Percentiles rank a stretch among this genome's conserved stretches.
These are phyloP conservation scores for Limnodromus scolopaceus DNA, from an alignment of 2,797 vertebrate species.

Conservation along the genomic window DNA sequence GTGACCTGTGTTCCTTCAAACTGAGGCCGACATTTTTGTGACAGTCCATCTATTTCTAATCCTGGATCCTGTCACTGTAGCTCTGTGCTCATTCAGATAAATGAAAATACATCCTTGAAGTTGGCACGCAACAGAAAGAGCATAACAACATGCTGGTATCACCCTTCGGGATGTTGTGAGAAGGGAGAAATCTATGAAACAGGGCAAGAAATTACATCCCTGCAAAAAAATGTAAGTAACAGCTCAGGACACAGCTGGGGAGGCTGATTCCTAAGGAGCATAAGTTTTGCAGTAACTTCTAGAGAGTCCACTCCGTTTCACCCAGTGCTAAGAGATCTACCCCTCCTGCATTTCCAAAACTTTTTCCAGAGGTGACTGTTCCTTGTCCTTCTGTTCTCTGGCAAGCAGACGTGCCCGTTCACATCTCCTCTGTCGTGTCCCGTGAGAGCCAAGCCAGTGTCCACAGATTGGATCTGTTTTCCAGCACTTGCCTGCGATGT, in stretches of 20 bases:
- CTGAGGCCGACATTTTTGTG: background rate
- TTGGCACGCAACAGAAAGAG: background rate
- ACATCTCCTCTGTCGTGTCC: background rate
- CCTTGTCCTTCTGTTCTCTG: background rate
- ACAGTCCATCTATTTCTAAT: background rate
- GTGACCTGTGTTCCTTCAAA: background rate
- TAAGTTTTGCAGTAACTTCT: background rate
- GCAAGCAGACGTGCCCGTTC: background rate
- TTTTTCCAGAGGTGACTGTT: background rate
- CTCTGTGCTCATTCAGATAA: background rate
- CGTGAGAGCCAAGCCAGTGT: background rate
- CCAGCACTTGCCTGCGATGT: background rate
- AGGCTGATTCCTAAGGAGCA: background rate
- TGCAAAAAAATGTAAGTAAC: background rate
- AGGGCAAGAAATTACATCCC: background rate
- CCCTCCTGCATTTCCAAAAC: background rate
- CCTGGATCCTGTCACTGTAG: background rate
- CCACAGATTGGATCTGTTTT: background rate
- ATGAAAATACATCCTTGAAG: background rate
- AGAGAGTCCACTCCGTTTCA: background rate
- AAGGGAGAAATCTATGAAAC: background rate
- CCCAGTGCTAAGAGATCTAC: background rate
- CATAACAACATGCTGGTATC: background rate
- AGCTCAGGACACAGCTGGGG: background rate
- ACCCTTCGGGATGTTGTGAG: background rate